A percentile compares a stretch with the other conserved stretches of the same genome.
Evolutionary conservation across 2,888 invertebrate species (phyloP).

Genomic region (Mimas tiliae): DNA sequence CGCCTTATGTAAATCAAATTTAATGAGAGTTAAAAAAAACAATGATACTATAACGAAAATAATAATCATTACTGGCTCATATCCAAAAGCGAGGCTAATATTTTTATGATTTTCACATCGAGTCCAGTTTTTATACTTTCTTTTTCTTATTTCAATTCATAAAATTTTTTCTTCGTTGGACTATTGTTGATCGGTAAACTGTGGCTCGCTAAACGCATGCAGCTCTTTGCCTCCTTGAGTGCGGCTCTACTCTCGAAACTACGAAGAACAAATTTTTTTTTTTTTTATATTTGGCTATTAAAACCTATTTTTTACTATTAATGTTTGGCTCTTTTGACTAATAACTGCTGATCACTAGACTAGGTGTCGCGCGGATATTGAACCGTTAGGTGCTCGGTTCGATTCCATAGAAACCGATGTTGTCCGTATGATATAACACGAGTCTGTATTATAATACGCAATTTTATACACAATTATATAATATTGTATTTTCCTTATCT

Average conservation of each 20-base stretch:
- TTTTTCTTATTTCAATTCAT: not conserved
- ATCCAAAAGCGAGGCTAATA: slow-evolving; percentile 13
- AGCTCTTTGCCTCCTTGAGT: not conserved
- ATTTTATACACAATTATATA: not conserved
- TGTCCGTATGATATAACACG: not conserved
- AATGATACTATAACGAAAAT: slow-evolving; percentile 23
- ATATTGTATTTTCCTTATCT: not conserved
- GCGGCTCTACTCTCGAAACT: too few relatives aligned
- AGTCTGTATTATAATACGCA: not conserved
- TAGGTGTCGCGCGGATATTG: not conserved
- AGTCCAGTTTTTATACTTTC: not conserved
- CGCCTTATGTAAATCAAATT: slow-evolving; percentile 13
- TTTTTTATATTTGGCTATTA: too few relatives aligned
- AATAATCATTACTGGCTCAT: slow-evolving; percentile 21
- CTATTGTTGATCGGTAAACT: too few relatives aligned
- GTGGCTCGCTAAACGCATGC: too few relatives aligned
- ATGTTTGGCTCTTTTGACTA: too few relatives aligned
- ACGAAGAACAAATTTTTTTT: too few relatives aligned
- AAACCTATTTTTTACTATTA: too few relatives aligned
- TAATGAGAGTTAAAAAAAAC: slow-evolving; percentile 17
- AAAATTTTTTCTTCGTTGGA: too few relatives aligned
- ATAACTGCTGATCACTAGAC: too few relatives aligned
- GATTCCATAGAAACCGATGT: not conserved
- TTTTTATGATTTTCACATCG: slow-evolving; percentile 9
- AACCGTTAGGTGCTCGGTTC: not conserved